Conservation (phyloP, 2,888 invertebrate genomes). For the Orthosia gothica region DNA sequence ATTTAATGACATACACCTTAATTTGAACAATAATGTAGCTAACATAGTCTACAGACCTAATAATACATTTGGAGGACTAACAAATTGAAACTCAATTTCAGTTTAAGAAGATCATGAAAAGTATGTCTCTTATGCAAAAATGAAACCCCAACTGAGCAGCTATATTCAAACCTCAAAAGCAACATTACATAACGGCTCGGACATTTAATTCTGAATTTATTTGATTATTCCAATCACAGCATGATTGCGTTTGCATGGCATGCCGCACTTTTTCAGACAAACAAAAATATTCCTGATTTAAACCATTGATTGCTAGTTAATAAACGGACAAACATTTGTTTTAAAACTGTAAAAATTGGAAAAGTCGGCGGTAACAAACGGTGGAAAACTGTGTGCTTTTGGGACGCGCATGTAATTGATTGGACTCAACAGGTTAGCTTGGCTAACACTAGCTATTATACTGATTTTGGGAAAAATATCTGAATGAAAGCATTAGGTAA, state of each 20-base stretch:
- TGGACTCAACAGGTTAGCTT: constrained; percentile 62
- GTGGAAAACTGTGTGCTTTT: constrained; percentile 38
- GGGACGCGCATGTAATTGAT: constrained; percentile 52
- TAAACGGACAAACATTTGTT: constrained; percentile 55
- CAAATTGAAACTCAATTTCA: neutral
- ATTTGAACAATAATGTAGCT: neutral
- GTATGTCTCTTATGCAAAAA: neutral
- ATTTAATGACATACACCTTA: neutral
- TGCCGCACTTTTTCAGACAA: constrained; percentile 19
- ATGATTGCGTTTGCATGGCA: constrained; percentile 28
- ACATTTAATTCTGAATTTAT: constrained; percentile 16
- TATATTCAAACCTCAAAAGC: neutral
- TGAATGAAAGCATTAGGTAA: neutral
- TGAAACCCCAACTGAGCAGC: neutral
- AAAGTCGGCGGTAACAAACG: constrained; percentile 29
- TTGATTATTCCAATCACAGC: constrained; percentile 41
- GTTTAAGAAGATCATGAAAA: neutral
- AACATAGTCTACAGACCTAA: too few relatives aligned
- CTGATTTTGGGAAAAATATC: neutral
- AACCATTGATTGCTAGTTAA: constrained; percentile 63
- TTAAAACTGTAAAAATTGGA: constrained; percentile 41
- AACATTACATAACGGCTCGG: neutral
- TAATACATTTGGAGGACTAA: too few relatives aligned
- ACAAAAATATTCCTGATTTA: constrained; percentile 39
- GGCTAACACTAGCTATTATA: constrained; percentile 32